Base-by-base conservation (phyloP, 2,113 vertebrate genomes). In the Heterocephalus glaber region DNA sequence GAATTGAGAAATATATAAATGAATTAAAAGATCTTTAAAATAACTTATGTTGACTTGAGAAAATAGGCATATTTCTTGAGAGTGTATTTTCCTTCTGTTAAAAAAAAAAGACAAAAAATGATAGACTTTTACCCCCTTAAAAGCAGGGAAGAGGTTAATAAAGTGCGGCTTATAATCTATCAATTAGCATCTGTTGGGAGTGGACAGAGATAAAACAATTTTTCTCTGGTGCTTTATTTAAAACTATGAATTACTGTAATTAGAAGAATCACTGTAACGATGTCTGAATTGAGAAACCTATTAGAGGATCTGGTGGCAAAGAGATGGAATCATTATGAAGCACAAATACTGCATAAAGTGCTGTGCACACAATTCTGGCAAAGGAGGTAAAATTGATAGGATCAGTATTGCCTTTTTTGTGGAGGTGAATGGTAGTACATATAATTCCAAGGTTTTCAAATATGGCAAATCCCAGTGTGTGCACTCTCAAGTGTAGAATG, bases 1-100 rank as follows among this genome's bases (percentile, higher is more conserved):
- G 30, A 89, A 60, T 89, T 89, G 35, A 90, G 92, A 95, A 84
- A 92, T 79, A 80, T 93, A 77, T 49, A 87, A 7, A 13, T 44
- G 16, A 86, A 88, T 24, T 33, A 61, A 61, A 94, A 79, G 41
- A 60, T 52, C 74, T 80, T 87, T 68, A 61, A 84, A 86, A 72
- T 92, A 65, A 56, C 60, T 76, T 72, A 38, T 3, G 5, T 91
- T 88, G 82, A 74, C 49, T 82, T 56, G 28, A 63, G 49, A 30
- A 33, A 49, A 68, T 61, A 28, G 65, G 0, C 61, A 54, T 38
- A 65, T 44, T 94, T 95, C 47, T 85, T 77, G 61, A 35, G 10
- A 96, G 16, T 17, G 17, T 81, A 77, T 82, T 85, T 90, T 14
- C 19, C 20, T 96, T 87, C 35, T 30, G 24, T 77, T 91, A 26